Base-by-base conservation (phyloP, 2,888 invertebrate genomes). In the Drosophila planitibia region DNA sequence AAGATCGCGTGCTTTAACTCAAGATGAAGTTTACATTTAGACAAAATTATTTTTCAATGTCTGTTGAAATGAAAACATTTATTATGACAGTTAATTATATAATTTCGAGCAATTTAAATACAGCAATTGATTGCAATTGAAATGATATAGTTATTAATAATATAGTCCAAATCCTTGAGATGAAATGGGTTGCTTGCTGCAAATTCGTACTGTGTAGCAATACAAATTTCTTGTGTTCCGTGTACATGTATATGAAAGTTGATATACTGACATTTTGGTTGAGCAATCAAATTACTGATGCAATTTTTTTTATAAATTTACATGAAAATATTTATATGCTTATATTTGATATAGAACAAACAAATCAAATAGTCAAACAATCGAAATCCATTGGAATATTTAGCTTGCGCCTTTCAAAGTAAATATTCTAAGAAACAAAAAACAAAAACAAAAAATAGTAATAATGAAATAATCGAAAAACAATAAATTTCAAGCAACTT, bases 361-460 rank as follows among this genome's bases (percentile, higher is more conserved):
- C 22, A 47, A 22, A 47, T 25, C 16, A 47, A 25, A 25, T 47
- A 25, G 47, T 47, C 16, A 16, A 47, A 16, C 25, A 47, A 47
- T 47, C 47, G 47, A 47, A 47, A 47, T 47, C 47, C 25, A 47
- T 47, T 25, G 25, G 16, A 72, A 47, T 47, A 47, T 25, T 25
- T 16, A 25, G 47, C 47, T 47, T 47, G 47, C 47, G 47, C 47
- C 47, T 47, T 25, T 16, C 25, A 25, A 25, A 47, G 25, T 25
- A 25, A 25, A 47, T 47, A 47, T 47, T 25, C 22, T 16, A 25
- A 25, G 16, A 47, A 44, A 12, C 44, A 16, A 22, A 39, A 19
- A 39, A 9, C 19, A 19, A 19, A 19, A 16, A 14, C 22, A 47
- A 47, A 22, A 41, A 22, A 14, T 41, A n/a, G 10, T 44, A 9